Conservation (phyloP, 2,797 vertebrate genomes). For the Artibeus jamaicensis region DNA sequence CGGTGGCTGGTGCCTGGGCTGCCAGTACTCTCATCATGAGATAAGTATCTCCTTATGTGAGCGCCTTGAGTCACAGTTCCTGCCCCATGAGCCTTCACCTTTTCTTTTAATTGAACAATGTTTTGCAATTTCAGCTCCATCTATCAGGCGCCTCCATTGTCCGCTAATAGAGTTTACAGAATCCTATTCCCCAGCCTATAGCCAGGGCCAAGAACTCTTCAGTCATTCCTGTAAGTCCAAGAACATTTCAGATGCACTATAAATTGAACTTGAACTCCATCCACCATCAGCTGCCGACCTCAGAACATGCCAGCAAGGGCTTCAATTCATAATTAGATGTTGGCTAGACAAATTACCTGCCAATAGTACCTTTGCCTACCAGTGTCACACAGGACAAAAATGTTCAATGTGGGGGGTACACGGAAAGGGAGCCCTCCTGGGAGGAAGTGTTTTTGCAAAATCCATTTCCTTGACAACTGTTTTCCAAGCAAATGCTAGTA, state of each 20-base stretch:
- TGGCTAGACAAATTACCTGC: conserved; percentile 56
- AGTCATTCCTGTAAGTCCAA: not conserved
- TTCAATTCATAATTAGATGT: conserved; percentile 60
- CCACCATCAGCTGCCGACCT: not conserved
- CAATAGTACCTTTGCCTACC: conserved; percentile 18
- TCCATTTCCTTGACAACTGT: conserved; percentile 65
- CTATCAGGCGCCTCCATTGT: not conserved
- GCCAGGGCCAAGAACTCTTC: conserved; percentile 39
- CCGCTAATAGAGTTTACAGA: conserved; percentile 47
- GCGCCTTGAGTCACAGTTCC: conserved; percentile 9
- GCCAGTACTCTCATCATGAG: not conserved
- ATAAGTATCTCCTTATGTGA: conserved; percentile 7
- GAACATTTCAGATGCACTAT: conserved; percentile 31
- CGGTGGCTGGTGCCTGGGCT: not conserved
- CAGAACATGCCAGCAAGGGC: conserved; percentile 38
- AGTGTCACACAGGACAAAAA: not conserved
- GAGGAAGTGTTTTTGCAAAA: conserved; percentile 62
- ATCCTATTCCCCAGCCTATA: conserved; percentile 11
- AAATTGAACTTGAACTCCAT: conserved; percentile 31
- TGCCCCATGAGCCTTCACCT: not conserved
- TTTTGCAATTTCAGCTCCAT: conserved; percentile 46
- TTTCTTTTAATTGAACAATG: conserved; percentile 43
- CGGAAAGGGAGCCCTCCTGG: conserved; percentile 4
- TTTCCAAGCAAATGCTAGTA: conserved; percentile 57
- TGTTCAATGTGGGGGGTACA: not conserved